Conservation (phyloP, 2,113 vertebrate genomes). For the Hippoglossus stenolepis region DNA sequence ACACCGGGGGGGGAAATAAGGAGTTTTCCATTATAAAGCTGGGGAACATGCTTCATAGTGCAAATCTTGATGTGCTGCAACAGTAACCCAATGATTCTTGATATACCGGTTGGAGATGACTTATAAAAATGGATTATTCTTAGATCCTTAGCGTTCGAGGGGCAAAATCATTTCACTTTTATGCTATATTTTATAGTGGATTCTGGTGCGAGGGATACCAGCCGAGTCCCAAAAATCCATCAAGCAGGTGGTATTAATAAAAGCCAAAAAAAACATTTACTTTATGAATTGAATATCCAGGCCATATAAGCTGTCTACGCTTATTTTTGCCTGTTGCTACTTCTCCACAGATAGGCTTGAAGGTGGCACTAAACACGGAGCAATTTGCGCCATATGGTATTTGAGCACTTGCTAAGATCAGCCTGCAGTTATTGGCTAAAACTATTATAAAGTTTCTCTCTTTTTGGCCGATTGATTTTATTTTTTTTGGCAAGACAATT, state of each 20-base stretch:
- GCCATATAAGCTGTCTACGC: neutral
- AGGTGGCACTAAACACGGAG: neutral
- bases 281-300: neutral
- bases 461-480: slow-evolving; percentile 39
- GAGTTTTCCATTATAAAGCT: slow-evolving; percentile 2
- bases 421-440: slow-evolving; percentile 13
- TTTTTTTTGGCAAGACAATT: slow-evolving; percentile 13
- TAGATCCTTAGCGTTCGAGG: neutral
- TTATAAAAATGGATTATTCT: neutral
- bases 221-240: neutral
- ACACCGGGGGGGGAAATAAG: neutral
- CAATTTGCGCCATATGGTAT: slow-evolving; percentile 22
- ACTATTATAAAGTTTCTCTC: slow-evolving; percentile 7
- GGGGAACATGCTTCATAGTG: neutral
- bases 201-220: neutral
- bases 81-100: neutral
- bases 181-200: neutral
- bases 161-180: neutral
- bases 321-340: neutral
- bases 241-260: neutral
- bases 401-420: slow-evolving; percentile 8
- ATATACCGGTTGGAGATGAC: neutral
- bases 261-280: neutral
- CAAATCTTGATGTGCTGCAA: slow-evolving; percentile 6
- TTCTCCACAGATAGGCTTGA: neutral